Percentiles rank a stretch among this genome's conserved stretches.
Conservation (phyloP, 2,113 vertebrate species). For the Tiliqua scincoides region DNA sequence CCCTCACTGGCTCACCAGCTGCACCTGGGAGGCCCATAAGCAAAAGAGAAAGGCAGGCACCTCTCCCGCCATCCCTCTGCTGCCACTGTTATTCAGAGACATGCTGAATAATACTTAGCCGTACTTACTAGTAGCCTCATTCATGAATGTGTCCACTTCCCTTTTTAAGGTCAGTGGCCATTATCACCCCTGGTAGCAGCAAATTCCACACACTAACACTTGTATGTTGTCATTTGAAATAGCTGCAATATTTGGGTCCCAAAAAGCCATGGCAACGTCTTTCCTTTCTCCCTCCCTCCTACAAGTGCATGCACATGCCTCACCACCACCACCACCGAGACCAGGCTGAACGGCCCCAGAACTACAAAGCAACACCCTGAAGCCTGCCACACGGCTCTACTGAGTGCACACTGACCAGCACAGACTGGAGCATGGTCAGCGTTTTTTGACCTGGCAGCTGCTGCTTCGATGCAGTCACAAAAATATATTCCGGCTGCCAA, state of each 20-base stretch:
- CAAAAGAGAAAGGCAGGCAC: too few species aligned
- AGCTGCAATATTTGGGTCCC: neutral
- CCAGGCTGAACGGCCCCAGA: neutral
- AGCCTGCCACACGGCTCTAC: neutral
- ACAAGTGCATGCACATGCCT: neutral
- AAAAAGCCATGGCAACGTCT: neutral
- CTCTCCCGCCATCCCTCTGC: too few species aligned
- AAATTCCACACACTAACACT: neutral
- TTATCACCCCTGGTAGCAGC: neutral
- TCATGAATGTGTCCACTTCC: too few species aligned
- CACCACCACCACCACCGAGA: neutral
- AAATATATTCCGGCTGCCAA: slow-evolving; percentile 27
- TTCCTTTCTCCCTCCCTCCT: neutral
- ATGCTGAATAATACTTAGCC: too few species aligned
- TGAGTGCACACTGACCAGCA: slow-evolving; percentile 54
- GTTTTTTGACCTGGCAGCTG: slow-evolving; percentile 30
- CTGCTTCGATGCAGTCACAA: neutral
- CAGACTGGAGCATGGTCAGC: slow-evolving; percentile 57
- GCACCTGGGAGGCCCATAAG: too few species aligned
- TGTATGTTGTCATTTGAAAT: neutral
- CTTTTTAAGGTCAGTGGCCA: too few species aligned
- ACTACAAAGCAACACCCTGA: neutral
- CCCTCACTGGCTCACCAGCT: too few species aligned
- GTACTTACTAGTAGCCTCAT: too few species aligned
- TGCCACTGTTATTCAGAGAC: too few species aligned